Evolutionary conservation across 2,113 vertebrate species (phyloP).

Genomic region (Hippocampus guttulatus): DNA sequence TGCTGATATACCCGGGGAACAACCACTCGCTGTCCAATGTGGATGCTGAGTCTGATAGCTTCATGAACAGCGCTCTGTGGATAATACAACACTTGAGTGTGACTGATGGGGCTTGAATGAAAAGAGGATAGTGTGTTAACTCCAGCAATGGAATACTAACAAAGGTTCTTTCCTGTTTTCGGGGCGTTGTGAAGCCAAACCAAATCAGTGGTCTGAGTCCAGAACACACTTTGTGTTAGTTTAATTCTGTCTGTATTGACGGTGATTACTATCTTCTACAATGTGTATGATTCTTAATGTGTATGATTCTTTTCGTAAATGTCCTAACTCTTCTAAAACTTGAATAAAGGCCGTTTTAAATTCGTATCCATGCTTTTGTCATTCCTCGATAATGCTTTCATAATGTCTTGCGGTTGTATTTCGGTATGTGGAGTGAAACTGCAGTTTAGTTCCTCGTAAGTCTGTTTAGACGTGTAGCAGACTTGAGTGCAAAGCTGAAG

Average conservation of each 20-base stretch:
- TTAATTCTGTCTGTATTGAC: background rate
- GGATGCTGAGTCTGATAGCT: constrained; percentile 88
- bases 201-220: background rate
- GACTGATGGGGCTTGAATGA: constrained; percentile 39
- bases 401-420: background rate
- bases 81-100: constrained; percentile 76
- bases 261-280: background rate
- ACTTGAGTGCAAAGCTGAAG: background rate
- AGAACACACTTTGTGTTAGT: background rate
- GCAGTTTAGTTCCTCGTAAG: no score
- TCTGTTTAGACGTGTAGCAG: background rate
- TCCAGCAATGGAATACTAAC: background rate
- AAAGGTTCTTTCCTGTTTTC: background rate
- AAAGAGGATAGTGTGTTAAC: background rate
- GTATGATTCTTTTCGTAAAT: background rate
- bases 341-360: background rate
- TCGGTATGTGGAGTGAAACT: background rate
- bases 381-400: background rate
- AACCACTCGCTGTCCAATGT: constrained; percentile 84
- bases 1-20: constrained; percentile 88
- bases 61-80: constrained; percentile 90
- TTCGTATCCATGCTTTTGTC: background rate
- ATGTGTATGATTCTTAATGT: background rate
- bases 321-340: background rate
- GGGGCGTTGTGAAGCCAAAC: background rate